Base-by-base conservation (phyloP, 2,797 vertebrate species). In the Hippocampus kuda region DNA sequence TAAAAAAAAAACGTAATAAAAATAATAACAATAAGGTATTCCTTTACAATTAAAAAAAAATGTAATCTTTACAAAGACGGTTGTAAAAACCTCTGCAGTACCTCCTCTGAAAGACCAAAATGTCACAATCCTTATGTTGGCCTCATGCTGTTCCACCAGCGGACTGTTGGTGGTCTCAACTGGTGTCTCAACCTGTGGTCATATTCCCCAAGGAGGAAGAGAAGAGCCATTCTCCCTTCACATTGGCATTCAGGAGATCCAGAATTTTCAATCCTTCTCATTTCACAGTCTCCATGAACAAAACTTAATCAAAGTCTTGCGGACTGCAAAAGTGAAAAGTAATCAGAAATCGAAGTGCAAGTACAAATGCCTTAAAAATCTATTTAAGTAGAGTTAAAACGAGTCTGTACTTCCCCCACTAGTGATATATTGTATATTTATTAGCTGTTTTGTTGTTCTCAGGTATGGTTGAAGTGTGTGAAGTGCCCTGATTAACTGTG, bases 391-490 rank as follows among this genome's bases (percentile, higher is more conserved):
- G 12, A 48, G 46, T 16, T 48, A 48, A 16, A 16, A 13, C 2
- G 3, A 48, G 13, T 48, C 12, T 16, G 12, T 48, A 16, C 16
- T 16, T 48, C 46, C 15, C 3, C 13, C 46, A 54, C 2, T 54
- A 22, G 53, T 54, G 22, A 24, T 54, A 24, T 54, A 54, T n/a
- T 53, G 6, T 38, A 38, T 38, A 38, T 22, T 22, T 10, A n/a
- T 7, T 30, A 4, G 13, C 16, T 60, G 27, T 34, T 9, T 27
- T 44, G 16, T 22, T 56, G 30, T 75, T 78, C 68, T 48, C 67
- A 87, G 83, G 75, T 49, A 88, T 85, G 81, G 68, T 48, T 57
- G 57, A 73, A 71, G 77, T 38, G 75, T 81, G 79, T 84, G 65
- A 75, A 38, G 77, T 46, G 7, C 69, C 71, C 68, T 81, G 72